Evolutionary conservation across 2,797 vertebrate genomes (phyloP), one percentile per base, ranked within the genome.

Genomic region (Tolypeutes matacus): DNA sequence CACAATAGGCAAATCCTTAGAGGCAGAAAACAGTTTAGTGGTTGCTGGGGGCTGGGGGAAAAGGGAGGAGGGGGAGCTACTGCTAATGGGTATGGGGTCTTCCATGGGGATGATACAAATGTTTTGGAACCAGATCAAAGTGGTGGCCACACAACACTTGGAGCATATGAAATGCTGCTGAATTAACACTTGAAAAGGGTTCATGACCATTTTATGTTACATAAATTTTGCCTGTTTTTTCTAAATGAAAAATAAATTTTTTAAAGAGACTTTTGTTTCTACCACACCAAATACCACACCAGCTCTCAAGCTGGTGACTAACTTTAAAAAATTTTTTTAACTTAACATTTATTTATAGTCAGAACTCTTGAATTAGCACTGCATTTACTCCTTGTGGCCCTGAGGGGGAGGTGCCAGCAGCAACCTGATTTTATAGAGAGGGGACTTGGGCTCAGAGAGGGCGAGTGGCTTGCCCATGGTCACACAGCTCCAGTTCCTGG

Each of bases 241-340:
- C 6, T 9, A 73, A 86, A 34, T 58, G 31, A 18, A 34, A 49
- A 83, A 62, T 39, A 36, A 49, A 76, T 36, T 10, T 25, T 65
- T 46, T 11, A 9, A 56, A 64, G 70, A 69, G 23, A 88, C 29
- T 25, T 70, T 23, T 2, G 3, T 58, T 85, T 72, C 60, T 4
- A 72, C 18, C 62, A 73, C 36, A 75, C 69, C 65, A 70, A 29
- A 31, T n/a, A 15, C 62, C 23, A 67, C 75, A 15, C 62, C 23
- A 67, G 80, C 81, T 86, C 64, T 58, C 27, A 86, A 88, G 58
- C 72, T 51, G 91, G 65, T 51, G 42, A 10, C 25, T 72, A 67
- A 87, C 34, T 46, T 90, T 23, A 23, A 34, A 56, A 4, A 39
- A 39, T 39, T 39, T 70, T 25, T 2, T 5, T 56, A 85, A 90